Evolutionary conservation across 2,888 invertebrate species (phyloP).

Genomic region (Lycocerus yunnanus): DNA sequence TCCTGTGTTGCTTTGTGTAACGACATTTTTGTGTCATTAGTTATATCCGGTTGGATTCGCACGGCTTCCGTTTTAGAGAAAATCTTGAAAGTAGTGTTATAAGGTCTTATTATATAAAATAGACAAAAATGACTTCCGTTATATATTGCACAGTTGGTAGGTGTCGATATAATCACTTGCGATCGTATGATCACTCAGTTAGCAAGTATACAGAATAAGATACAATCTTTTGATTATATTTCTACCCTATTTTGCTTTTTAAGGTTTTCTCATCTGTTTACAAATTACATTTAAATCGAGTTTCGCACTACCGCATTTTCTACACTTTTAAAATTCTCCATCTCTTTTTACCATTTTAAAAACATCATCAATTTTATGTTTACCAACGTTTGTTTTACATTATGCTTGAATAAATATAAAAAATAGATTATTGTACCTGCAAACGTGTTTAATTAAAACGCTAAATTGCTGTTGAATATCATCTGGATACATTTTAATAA

Average conservation of each 20-base stretch:
- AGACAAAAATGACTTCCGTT: neutral
- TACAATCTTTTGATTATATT: slow-evolving; percentile 9
- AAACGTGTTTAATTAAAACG: neutral
- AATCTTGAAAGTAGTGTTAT: slow-evolving; percentile 29
- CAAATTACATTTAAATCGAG: slow-evolving; percentile 27
- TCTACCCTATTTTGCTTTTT: slow-evolving; percentile 12
- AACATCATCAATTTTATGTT: slow-evolving; percentile 36
- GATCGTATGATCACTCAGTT: neutral
- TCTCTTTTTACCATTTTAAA: slow-evolving; percentile 33
- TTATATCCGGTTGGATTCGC: slow-evolving; percentile 49
- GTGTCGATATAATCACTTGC: neutral
- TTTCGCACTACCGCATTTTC: slow-evolving; percentile 15
- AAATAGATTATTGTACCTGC: slow-evolving; percentile 39
- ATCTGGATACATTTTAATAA: neutral
- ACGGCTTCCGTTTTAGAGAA: slow-evolving; percentile 42
- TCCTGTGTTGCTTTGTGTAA: slow-evolving; percentile 44
- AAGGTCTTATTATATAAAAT: neutral
- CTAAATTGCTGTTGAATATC: neutral
- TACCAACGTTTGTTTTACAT: slow-evolving; percentile 40
- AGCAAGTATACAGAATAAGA: neutral
- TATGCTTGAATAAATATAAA: slow-evolving; percentile 50
- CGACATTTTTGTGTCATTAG: slow-evolving; percentile 49
- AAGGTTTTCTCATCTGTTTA: slow-evolving; percentile 21
- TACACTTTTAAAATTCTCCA: slow-evolving; percentile 27
- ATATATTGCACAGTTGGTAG: neutral